Conservation (phyloP, 2,797 vertebrate species). For the Brachyrhaphis roseni region DNA sequence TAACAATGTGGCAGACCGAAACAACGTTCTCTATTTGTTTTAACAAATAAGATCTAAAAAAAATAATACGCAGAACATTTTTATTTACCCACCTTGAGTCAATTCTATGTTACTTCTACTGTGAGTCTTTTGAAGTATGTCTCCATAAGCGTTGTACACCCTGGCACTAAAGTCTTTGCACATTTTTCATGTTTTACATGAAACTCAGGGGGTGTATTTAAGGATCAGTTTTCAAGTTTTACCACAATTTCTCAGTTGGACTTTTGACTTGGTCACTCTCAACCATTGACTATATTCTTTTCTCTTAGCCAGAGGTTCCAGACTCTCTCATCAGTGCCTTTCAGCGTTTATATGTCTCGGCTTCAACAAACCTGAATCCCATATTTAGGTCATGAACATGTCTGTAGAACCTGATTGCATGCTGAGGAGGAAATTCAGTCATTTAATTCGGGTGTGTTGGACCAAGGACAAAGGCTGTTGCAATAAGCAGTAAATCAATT, state of each 20-base stretch:
- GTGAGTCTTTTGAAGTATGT: neutral
- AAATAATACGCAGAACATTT: neutral
- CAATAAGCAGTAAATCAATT: too few relatives aligned
- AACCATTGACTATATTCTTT: neutral
- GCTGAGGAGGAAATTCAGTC: neutral
- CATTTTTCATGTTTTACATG: neutral
- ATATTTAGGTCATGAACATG: neutral
- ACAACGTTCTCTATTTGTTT: too few relatives aligned
- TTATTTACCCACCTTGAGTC: neutral
- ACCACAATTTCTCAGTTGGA: too few relatives aligned
- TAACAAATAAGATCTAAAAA: too few relatives aligned
- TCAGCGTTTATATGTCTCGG: neutral
- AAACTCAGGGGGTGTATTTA: neutral
- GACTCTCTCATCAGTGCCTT: neutral
- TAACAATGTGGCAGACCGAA: neutral
- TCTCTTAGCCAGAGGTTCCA: neutral
- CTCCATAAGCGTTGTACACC: neutral
- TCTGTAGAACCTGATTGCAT: neutral
- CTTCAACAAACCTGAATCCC: neutral
- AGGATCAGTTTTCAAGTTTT: neutral
- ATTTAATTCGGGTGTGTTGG: neutral
- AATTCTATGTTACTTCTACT: neutral
- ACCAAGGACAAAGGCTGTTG: neutral
- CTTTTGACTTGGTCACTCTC: too few relatives aligned
- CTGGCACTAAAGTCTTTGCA: neutral